These are phyloP conservation scores for Leucozona laternaria DNA, from an alignment of 2,888 invertebrate genomes.

Conservation along the genomic window DNA sequence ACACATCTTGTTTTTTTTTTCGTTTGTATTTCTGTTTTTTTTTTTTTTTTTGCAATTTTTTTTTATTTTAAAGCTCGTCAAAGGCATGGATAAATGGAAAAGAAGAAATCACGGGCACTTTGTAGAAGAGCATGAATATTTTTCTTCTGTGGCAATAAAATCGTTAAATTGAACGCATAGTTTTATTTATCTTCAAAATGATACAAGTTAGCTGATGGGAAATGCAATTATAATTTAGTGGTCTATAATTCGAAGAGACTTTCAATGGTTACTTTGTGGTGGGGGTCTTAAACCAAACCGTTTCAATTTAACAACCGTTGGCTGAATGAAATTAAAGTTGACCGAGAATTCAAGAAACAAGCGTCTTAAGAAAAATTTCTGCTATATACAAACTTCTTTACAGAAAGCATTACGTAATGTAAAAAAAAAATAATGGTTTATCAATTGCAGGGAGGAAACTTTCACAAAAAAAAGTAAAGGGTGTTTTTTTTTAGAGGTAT, in stretches of 20 bases:
- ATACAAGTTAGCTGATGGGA: background rate
- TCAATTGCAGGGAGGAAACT: no score
- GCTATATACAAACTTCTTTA: no score
- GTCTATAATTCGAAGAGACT: background rate
- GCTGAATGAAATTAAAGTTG: background rate
- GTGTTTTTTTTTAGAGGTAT: no score
- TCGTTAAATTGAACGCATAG: slow-evolving; percentile 39
- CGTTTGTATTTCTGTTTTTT: no score
- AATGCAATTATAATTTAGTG: background rate
- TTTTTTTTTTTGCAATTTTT: no score
- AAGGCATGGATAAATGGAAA: slow-evolving; percentile 31
- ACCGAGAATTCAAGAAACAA: background rate
- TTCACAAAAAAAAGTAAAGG: no score
- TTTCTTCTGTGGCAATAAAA: slow-evolving; percentile 33
- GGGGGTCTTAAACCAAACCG: background rate
- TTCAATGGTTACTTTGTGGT: background rate
- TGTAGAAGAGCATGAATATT: slow-evolving; percentile 65
- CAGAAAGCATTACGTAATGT: no score
- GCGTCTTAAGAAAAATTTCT: no score
- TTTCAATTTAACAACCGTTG: background rate
- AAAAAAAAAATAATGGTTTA: no score
- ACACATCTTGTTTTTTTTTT: background rate
- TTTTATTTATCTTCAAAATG: slow-evolving; percentile 9
- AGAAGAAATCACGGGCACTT: slow-evolving; percentile 49
- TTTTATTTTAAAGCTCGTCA: background rate